Percentiles rank a stretch among this genome's conserved stretches.
Conservation (phyloP, 2,888 invertebrate species). For the Notodonta dromedarius region DNA sequence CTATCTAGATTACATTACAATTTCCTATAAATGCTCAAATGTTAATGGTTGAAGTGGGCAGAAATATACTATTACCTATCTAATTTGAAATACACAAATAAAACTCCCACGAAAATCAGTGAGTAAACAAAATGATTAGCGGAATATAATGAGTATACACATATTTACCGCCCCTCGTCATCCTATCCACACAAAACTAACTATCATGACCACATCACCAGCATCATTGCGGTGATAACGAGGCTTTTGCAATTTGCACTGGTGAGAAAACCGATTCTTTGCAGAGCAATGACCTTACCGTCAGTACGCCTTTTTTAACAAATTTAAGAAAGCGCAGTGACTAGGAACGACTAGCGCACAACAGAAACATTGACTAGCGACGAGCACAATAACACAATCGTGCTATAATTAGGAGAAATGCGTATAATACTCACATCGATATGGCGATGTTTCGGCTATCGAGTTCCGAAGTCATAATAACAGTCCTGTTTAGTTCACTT, state of each 20-base stretch:
- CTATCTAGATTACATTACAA: no score
- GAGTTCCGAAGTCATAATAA: constrained; percentile 76
- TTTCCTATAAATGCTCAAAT: no score
- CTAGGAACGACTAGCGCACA: constrained; percentile 30
- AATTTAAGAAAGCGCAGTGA: constrained; percentile 17
- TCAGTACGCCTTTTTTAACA: constrained; percentile 9
- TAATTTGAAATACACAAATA: neutral
- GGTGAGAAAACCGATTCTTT: constrained; percentile 16
- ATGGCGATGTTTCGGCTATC: constrained; percentile 78
- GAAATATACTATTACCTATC: no score
- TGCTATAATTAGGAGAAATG: constrained; percentile 65
- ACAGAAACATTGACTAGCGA: constrained; percentile 53
- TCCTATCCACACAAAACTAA: neutral
- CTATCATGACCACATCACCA: neutral
- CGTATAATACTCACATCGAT: constrained; percentile 75
- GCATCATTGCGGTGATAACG: neutral
- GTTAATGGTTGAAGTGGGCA: no score
- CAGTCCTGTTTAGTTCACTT: constrained; percentile 55
- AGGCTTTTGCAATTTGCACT: constrained; percentile 20
- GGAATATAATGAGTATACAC: constrained; percentile 4
- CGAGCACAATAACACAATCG: constrained; percentile 51
- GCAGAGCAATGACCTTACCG: constrained; percentile 31
- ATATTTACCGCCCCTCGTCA: constrained; percentile 1
- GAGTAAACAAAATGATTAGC: neutral
- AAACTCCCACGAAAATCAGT: neutral